Conservation (phyloP, 2,888 invertebrate species). For the Tillus elongatus region DNA sequence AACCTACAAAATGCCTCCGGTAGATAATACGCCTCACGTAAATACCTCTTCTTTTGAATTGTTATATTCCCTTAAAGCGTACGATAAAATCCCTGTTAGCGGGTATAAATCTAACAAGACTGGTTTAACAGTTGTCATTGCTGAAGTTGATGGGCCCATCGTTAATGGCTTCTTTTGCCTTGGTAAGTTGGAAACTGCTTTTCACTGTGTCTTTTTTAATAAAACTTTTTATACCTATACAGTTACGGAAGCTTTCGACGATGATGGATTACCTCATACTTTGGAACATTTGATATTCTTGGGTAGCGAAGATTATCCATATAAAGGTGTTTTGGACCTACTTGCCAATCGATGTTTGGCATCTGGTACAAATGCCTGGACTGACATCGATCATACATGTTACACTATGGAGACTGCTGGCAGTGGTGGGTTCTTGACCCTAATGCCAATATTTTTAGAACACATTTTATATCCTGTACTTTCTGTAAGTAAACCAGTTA, state of each 20-base stretch:
- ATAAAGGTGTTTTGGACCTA: slow-evolving; percentile 80
- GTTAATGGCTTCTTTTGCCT: slow-evolving; percentile 81
- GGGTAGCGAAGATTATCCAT: slow-evolving; percentile 83
- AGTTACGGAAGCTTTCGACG: slow-evolving; percentile 87
- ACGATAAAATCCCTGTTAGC: slow-evolving; percentile 64
- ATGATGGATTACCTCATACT: slow-evolving; percentile 89
- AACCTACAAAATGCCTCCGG: slow-evolving; percentile 33
- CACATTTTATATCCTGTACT: slow-evolving; percentile 80
- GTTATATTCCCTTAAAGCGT: slow-evolving; percentile 56
- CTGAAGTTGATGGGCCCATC: slow-evolving; percentile 82
- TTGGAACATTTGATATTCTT: slow-evolving; percentile 86
- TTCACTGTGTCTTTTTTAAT: slow-evolving; percentile 5
- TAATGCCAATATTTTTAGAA: slow-evolving; percentile 86
- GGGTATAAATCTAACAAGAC: slow-evolving; percentile 73
- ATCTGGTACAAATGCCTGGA: slow-evolving; percentile 88
- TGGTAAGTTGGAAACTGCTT: too few species aligned
- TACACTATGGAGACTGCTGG: slow-evolving; percentile 85
- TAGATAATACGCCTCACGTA: slow-evolving; percentile 36
- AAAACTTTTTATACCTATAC: slow-evolving; percentile 12
- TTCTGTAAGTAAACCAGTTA: slow-evolving; percentile 43
- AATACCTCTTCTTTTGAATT: slow-evolving; percentile 45
- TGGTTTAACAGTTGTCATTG: slow-evolving; percentile 72
- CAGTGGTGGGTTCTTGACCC: slow-evolving; percentile 74
- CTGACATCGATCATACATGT: slow-evolving; percentile 78
- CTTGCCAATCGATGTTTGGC: slow-evolving; percentile 83